A percentile compares a stretch with the other conserved stretches of the same genome.
These are phyloP conservation scores for Myripristis murdjan DNA, from an alignment of 2,797 vertebrate genomes.

Conservation along the genomic window DNA sequence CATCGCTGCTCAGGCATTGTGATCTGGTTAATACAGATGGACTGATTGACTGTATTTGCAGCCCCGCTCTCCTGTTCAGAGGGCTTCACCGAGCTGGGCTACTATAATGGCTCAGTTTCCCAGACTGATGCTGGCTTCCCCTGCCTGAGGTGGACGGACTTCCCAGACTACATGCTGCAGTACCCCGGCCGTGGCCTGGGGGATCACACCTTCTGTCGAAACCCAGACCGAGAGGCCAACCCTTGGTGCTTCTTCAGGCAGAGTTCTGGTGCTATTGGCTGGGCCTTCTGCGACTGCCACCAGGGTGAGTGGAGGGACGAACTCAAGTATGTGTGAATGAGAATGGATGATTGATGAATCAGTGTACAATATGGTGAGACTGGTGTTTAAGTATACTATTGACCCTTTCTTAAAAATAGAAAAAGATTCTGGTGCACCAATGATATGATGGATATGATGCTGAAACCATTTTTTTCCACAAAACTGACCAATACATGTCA, in stretches of 20 bases:
- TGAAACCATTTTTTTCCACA: too few species aligned
- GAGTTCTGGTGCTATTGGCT: conserved; percentile 85
- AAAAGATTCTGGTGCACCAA: too few species aligned
- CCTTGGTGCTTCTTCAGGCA: conserved; percentile 93
- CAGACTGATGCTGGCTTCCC: conserved; percentile 84
- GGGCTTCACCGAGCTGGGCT: conserved; percentile 80
- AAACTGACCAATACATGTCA: too few species aligned
- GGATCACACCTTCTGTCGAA: conserved; percentile 90
- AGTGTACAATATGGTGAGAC: not conserved
- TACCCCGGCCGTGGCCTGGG: conserved; percentile 89
- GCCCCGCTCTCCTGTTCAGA: conserved; percentile 77
- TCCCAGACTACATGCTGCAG: conserved; percentile 90
- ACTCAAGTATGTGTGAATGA: not conserved
- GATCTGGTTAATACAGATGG: not conserved
- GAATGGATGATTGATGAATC: not conserved
- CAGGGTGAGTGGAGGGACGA: conserved; percentile 83
- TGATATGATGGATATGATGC: too few species aligned
- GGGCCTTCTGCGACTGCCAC: conserved; percentile 91
- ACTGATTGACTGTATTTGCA: conserved; percentile 36
- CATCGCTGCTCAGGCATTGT: not conserved
- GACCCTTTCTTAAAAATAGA: too few species aligned
- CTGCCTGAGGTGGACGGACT: conserved; percentile 88
- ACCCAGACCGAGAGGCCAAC: conserved; percentile 84
- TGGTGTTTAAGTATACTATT: too few species aligned
- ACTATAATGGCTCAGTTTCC: conserved; percentile 88